These are phyloP conservation scores for Drosophila colorata DNA, from an alignment of 2,888 invertebrate species.

Conservation along the genomic window DNA sequence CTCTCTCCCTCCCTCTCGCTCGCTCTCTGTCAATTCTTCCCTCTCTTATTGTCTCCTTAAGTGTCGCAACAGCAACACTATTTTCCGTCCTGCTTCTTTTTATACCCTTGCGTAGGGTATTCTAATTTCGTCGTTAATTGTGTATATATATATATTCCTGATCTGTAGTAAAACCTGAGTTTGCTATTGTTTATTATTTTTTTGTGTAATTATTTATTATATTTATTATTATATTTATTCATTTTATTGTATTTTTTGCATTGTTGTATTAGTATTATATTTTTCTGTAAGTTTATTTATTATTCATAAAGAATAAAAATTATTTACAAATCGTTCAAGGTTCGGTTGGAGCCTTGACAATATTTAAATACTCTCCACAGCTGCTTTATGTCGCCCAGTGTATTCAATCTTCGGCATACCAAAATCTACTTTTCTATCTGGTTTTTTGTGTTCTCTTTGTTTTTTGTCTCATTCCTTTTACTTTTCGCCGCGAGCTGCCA, in stretches of 20 bases:
- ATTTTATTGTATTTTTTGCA: too few relatives aligned
- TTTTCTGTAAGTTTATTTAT: too few relatives aligned
- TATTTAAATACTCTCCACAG: too few relatives aligned
- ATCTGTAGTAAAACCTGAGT: too few relatives aligned
- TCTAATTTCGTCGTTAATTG: not conserved
- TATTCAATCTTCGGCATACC: not conserved
- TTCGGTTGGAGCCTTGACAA: too few relatives aligned
- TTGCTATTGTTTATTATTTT: too few relatives aligned
- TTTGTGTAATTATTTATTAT: too few relatives aligned
- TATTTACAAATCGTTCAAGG: too few relatives aligned
- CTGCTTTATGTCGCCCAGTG: not conserved
- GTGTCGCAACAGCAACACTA: slow-evolving; percentile 22
- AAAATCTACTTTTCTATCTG: not conserved
- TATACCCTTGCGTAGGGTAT: not conserved
- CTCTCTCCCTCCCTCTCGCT: not conserved
- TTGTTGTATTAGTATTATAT: too few relatives aligned
- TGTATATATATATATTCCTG: too few relatives aligned
- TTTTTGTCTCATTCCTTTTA: slow-evolving; percentile 2
- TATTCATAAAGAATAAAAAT: too few relatives aligned
- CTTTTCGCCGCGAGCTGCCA: slow-evolving; percentile 32
- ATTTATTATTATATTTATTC: too few relatives aligned
- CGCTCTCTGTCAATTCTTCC: not conserved
- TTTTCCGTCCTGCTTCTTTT: not conserved
- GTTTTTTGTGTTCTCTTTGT: not conserved
- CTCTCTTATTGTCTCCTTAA: slow-evolving; percentile 1